A percentile compares a stretch with the other conserved stretches of the same genome.
Conservation (phyloP, 2,888 invertebrate species). For the Tachina lurida region DNA sequence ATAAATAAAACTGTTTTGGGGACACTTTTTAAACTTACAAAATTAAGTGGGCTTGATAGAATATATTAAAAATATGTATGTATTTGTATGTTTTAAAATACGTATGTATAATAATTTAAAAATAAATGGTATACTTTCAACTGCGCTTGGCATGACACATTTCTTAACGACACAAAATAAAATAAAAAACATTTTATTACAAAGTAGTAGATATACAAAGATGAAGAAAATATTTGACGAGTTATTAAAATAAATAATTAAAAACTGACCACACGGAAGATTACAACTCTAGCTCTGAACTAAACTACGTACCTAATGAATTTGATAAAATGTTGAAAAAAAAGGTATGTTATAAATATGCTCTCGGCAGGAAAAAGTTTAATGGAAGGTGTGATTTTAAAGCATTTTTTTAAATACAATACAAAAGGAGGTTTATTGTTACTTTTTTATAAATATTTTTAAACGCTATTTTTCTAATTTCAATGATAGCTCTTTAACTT, state of each 20-base stretch:
- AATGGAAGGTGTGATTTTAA: constrained; percentile 20
- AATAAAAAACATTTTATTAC: neutral
- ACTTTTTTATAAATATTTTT: constrained; percentile 25
- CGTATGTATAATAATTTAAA: constrained; percentile 17
- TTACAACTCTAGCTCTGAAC: neutral
- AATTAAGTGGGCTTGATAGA: constrained; percentile 3
- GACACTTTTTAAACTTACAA: constrained; percentile 48
- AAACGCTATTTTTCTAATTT: constrained; percentile 1
- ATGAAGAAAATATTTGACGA: neutral
- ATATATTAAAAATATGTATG: neutral
- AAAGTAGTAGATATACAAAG: neutral
- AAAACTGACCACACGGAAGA: neutral
- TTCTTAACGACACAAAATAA: constrained; percentile 18
- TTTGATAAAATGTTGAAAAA: neutral
- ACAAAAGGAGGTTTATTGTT: constrained; percentile 56
- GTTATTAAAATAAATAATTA: neutral
- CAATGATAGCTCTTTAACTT: constrained; percentile 41
- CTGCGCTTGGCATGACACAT: neutral
- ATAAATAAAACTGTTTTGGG: constrained; percentile 17
- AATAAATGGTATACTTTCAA: neutral
- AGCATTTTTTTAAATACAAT: constrained; percentile 54
- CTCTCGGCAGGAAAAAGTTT: neutral
- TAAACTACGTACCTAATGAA: neutral
- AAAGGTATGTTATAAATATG: constrained; percentile 2
- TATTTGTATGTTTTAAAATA: constrained; percentile 35